phyloP scores from a whole-genome alignment of 2,113 vertebrate genomes.

The Ammodytes dubius region DNA sequence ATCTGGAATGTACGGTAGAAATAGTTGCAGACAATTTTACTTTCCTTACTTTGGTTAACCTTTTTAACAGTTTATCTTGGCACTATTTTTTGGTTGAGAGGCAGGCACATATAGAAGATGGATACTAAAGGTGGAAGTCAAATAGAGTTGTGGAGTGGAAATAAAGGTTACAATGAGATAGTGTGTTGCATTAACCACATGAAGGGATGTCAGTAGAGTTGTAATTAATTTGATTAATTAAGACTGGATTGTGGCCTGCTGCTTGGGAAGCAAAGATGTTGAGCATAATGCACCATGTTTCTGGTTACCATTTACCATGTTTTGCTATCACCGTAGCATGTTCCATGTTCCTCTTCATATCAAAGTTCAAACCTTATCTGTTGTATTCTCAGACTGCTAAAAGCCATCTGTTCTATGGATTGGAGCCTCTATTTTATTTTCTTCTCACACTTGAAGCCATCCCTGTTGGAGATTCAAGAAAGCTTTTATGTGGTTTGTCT shows the following conservation, averaged over 20 bases:
- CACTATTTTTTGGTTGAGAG: no score
- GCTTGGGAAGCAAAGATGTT: not conserved
- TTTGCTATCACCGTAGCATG: not conserved
- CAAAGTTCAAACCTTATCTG: not conserved
- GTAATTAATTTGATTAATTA: not conserved
- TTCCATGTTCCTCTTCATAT: not conserved
- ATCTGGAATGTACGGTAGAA: not conserved
- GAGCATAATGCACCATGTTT: not conserved
- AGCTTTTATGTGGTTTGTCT: constrained; percentile 55
- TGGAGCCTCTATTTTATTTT: not conserved
- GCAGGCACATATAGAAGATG: not conserved
- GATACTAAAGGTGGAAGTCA: not conserved
- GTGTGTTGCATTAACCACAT: not conserved
- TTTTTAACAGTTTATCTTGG: no score
- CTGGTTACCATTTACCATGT: not conserved
- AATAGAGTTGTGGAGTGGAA: not conserved
- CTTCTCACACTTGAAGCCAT: constrained; percentile 23
- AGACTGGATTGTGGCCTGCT: not conserved
- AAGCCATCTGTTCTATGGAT: not conserved
- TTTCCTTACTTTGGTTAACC: not conserved
- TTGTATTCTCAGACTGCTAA: not conserved
- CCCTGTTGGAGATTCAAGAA: constrained; percentile 37
- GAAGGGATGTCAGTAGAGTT: not conserved
- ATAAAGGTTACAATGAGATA: not conserved
- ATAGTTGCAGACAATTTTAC: not conserved